Base-by-base conservation (phyloP, 1,140 invertebrate genomes). In the Hydropsyche tenuis region DNA sequence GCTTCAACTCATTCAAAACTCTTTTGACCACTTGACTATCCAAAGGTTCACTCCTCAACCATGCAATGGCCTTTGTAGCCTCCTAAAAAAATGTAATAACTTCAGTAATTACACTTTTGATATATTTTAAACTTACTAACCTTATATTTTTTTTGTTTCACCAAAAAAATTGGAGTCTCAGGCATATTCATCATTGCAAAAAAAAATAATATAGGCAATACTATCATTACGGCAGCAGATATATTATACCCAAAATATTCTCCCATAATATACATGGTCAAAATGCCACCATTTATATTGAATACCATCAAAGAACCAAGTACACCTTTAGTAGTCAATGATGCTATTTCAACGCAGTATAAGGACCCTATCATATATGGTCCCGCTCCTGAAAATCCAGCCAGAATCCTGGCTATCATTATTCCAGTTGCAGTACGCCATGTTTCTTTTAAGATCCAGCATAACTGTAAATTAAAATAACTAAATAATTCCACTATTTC, bases 341-440 rank as follows among this genome's bases (percentile, higher is more conserved):
- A 82, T 0, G 87, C 80, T 0, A 87, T 87, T 79, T 90, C 89
- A 1, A 85, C 83, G 0, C 89, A 80, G 75, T 90, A 90, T 0
- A 87, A 77, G 0, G 88, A 85, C 0, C 81, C 79, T 12, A 85
- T 64, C 14, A 88, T 84, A n/a, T 85, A 80, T 0, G 80, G 68
- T 9, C 85, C 79, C 0, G 85, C 88, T 42, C 82, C 82, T 1
- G 80, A 82, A 6, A 88, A 56, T 0, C 89, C 89, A 0, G 73
- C 48, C 20, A 83, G 73, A 37, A 81, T 79, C 16, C 81, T 77
- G 0, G 79, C 79, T 0, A 79, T 20, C 1, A 80, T 46, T 1
- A 73, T 12, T 7, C 71, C 63, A 9, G 45, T 65, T 2, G 62
- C 42, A 12, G 62, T 65, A 12, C 45, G 45, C 62, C 63, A 73